Percentiles rank a stretch among this genome's conserved stretches.
Evolutionary conservation across 2,888 invertebrate genomes (phyloP).

Genomic region (Acleris emargana): DNA sequence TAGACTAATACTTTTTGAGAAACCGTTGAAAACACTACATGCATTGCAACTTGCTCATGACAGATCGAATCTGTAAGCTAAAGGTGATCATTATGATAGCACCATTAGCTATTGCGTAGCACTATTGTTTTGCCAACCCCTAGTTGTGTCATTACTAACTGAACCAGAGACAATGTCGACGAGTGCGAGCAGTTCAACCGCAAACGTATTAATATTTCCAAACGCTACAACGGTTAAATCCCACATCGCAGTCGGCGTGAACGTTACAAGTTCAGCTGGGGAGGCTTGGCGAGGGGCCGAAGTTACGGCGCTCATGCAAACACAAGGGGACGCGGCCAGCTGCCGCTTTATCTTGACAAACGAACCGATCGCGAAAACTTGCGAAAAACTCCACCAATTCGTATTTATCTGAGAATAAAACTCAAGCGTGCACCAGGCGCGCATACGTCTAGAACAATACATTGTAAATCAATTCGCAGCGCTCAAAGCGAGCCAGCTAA

Average conservation of each 20-base stretch:
- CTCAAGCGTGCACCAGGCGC: slow-evolving; percentile 47
- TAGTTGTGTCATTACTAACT: background rate
- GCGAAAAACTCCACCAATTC: slow-evolving; percentile 53
- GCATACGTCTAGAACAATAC: slow-evolving; percentile 63
- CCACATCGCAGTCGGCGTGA: slow-evolving; percentile 62
- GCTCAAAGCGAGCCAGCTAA: slow-evolving; percentile 49
- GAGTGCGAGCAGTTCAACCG: slow-evolving; percentile 60
- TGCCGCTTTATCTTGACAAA: slow-evolving; percentile 69
- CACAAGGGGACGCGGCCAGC: slow-evolving; percentile 59
- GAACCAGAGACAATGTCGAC: slow-evolving; percentile 54
- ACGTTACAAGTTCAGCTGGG: slow-evolving; percentile 60
- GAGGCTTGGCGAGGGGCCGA: slow-evolving; percentile 57
- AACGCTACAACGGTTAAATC: slow-evolving; percentile 76
- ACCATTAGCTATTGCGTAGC: no score
- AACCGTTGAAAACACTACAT: no score
- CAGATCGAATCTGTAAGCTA: no score
- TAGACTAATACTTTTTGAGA: no score
- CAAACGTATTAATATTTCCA: slow-evolving; percentile 75
- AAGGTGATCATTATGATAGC: no score
- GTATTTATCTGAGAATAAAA: slow-evolving; percentile 66
- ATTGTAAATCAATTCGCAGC: slow-evolving; percentile 72
- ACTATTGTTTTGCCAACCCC: background rate
- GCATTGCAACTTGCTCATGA: no score
- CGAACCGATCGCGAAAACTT: slow-evolving; percentile 52
- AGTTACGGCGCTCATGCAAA: slow-evolving; percentile 52